Evolutionary conservation across 2,888 invertebrate genomes (phyloP).

Genomic region (Junonia oenone): DNA sequence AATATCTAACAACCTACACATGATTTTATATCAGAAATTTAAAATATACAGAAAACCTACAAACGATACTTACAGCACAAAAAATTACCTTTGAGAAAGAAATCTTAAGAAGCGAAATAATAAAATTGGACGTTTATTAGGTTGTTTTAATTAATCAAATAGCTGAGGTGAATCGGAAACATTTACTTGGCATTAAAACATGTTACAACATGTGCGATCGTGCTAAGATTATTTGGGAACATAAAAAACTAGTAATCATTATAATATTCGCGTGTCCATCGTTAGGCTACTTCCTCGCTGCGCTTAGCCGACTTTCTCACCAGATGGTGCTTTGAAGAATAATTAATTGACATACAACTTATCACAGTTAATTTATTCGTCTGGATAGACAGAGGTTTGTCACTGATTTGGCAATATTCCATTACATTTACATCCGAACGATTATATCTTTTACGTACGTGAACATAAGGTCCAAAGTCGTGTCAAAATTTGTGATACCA

Average conservation of each 20-base stretch:
- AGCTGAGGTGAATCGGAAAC: not conserved
- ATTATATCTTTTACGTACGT: conserved; percentile 33
- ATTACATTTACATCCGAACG: conserved; percentile 32
- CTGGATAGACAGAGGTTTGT: conserved; percentile 69
- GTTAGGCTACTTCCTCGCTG: conserved; percentile 54
- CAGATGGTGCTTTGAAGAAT: conserved; percentile 78
- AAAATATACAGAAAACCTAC: not conserved
- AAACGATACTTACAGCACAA: not conserved
- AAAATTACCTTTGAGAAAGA: not conserved
- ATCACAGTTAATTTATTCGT: conserved; percentile 78
- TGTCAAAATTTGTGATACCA: conserved; percentile 16
- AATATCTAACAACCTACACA: not conserved
- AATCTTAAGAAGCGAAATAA: not conserved
- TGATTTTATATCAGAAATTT: no score
- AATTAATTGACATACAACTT: conserved; percentile 79
- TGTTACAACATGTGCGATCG: no score
- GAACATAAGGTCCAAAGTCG: conserved; percentile 34
- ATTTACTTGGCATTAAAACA: not conserved
- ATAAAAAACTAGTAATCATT: conserved; percentile 32
- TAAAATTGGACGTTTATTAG: not conserved
- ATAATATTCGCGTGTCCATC: conserved; percentile 44
- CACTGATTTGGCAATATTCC: conserved; percentile 70
- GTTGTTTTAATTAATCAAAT: not conserved
- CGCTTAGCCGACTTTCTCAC: conserved; percentile 49
- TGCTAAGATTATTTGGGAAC: not conserved